A percentile compares a stretch with the other conserved stretches of the same genome.
These are phyloP conservation scores for Clusia tigrina DNA, from an alignment of 2,888 invertebrate genomes.

Conservation along the genomic window DNA sequence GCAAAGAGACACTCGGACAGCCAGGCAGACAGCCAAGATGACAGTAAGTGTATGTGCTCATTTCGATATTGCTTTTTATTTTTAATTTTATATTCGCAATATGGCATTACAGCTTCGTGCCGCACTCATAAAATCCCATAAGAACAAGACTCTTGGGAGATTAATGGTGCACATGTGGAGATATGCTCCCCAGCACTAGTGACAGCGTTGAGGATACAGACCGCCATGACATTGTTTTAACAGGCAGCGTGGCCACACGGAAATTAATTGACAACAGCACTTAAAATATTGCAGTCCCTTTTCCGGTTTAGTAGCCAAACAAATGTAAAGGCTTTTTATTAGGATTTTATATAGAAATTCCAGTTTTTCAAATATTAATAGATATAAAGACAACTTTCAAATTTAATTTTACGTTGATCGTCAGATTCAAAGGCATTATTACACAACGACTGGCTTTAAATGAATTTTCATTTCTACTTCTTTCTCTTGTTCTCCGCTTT, in stretches of 20 bases:
- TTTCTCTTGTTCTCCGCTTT: too few species aligned
- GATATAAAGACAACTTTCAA: too few species aligned
- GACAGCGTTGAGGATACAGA: background rate
- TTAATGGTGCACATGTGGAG: background rate
- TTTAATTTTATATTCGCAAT: background rate
- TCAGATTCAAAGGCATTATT: too few species aligned
- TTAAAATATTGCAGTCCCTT: constrained; percentile 42
- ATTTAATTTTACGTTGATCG: too few species aligned
- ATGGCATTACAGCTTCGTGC: too few species aligned
- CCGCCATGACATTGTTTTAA: background rate
- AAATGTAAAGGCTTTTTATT: constrained; percentile 12
- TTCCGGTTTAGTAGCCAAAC: constrained; percentile 30
- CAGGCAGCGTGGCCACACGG: constrained; percentile 33
- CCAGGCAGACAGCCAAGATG: background rate
- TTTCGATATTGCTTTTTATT: background rate
- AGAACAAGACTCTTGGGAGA: too few species aligned
- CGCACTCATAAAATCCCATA: too few species aligned
- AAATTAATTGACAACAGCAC: constrained; percentile 56
- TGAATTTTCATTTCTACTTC: too few species aligned
- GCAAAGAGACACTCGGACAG: background rate
- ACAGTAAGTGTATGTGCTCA: background rate
- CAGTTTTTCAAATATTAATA: too few species aligned
- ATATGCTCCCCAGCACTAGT: constrained; percentile 11
- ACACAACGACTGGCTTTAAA: too few species aligned
- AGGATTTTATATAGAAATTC: too few species aligned